These are phyloP conservation scores for Vanessa atalanta DNA, from an alignment of 1,140 invertebrate species.

Conservation along the genomic window DNA sequence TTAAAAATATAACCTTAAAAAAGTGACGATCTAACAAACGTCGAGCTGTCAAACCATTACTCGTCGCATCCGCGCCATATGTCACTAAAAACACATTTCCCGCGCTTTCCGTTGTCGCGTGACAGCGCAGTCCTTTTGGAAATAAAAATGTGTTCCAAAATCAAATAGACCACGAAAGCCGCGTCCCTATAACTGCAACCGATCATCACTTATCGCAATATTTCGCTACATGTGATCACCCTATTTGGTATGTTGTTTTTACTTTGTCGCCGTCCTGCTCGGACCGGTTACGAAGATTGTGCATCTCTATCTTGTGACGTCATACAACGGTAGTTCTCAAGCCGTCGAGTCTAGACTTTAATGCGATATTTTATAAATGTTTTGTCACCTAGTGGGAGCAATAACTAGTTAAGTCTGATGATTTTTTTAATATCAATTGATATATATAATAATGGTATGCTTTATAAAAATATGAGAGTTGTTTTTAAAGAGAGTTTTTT, in stretches of 20 bases:
- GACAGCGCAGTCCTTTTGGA: slow-evolving; percentile 38
- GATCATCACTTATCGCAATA: slow-evolving; percentile 57
- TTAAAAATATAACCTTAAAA: slow-evolving; percentile 20
- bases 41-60: slow-evolving; percentile 19
- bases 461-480: background rate
- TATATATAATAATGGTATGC: background rate
- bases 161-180: slow-evolving; percentile 49
- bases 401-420: slow-evolving; percentile 7
- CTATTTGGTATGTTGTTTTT: slow-evolving; percentile 71
- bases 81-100: slow-evolving; percentile 39
- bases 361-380: slow-evolving; percentile 32
- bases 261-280: slow-evolving; percentile 45
- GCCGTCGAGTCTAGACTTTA: slow-evolving; percentile 39
- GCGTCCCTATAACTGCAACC: slow-evolving; percentile 40
- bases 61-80: slow-evolving; percentile 11
- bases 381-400: slow-evolving; percentile 28
- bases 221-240: slow-evolving; percentile 70
- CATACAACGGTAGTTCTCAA: slow-evolving; percentile 57
- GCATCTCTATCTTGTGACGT: slow-evolving; percentile 59
- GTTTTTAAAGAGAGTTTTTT: background rate
- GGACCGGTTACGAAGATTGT: slow-evolving; percentile 7
- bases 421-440: slow-evolving; percentile 8
- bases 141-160: slow-evolving; percentile 52
- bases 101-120: slow-evolving; percentile 18
- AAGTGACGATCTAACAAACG: slow-evolving; percentile 21